Evolutionary conservation across 2,797 vertebrate species (phyloP).

Genomic region (Rhinogobio ventralis): DNA sequence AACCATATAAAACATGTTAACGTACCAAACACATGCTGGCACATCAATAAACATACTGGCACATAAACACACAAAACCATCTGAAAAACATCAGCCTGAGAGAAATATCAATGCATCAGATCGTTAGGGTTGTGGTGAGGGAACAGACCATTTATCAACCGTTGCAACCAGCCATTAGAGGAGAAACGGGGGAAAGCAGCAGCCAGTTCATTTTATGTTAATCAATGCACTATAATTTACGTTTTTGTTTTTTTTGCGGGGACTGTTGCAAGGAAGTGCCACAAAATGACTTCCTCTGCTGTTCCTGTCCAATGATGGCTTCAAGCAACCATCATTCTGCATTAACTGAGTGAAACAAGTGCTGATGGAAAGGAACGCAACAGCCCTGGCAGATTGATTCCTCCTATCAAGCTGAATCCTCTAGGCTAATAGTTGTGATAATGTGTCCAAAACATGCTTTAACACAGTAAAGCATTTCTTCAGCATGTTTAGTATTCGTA

Average conservation of each 20-base stretch:
- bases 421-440: constrained; percentile 23
- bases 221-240: constrained; percentile 43
- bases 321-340: constrained; percentile 36
- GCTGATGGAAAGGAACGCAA: constrained; percentile 45
- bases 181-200: constrained; percentile 1
- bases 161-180: constrained; percentile 17
- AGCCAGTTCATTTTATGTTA: constrained; percentile 28
- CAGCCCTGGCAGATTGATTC: constrained; percentile 39
- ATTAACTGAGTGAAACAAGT: constrained; percentile 31
- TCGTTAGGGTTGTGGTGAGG: constrained; percentile 14
- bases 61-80: background rate
- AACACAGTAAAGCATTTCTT: background rate
- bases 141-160: constrained; percentile 18
- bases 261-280: background rate
- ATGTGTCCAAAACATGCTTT: constrained; percentile 12
- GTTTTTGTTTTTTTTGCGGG: background rate
- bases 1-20: background rate
- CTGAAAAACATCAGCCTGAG: background rate
- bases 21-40: constrained; percentile 4
- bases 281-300: constrained; percentile 19
- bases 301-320: constrained; percentile 29
- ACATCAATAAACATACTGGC: constrained; percentile 26
- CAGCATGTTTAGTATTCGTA: background rate
- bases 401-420: constrained; percentile 32
- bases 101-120: constrained; percentile 16